Conservation (phyloP, 1,140 invertebrate genomes). For the Sesamia nonagrioides region DNA sequence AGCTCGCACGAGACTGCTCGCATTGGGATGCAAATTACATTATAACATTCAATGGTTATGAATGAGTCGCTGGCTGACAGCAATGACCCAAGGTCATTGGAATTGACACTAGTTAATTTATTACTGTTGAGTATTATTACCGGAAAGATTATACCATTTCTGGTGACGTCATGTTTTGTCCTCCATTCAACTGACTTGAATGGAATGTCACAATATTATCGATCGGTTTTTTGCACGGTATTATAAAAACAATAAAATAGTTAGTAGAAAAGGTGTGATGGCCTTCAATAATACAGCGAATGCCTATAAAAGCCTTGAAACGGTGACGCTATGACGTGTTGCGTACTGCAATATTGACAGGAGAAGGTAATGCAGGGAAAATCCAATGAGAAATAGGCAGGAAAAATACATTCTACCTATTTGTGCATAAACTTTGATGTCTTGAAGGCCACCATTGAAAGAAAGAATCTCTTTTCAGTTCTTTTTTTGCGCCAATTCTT, state of each 20-base stretch:
- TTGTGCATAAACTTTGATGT: no score
- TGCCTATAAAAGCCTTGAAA: background rate
- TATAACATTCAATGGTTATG: constrained; percentile 57
- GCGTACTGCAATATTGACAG: background rate
- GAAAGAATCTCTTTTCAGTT: no score
- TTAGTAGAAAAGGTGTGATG: background rate
- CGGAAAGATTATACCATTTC: background rate
- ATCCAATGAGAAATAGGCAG: background rate
- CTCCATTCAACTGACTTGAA: no score
- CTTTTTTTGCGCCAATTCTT: no score
- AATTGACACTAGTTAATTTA: constrained; percentile 50
- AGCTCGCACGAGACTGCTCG: constrained; percentile 38
- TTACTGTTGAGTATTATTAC: constrained; percentile 24
- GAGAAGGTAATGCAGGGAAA: background rate
- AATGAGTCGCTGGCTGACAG: constrained; percentile 58
- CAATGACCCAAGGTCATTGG: constrained; percentile 58
- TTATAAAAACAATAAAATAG: background rate
- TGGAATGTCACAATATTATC: no score
- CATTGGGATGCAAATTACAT: constrained; percentile 67
- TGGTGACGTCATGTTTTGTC: background rate
- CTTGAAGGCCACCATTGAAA: no score
- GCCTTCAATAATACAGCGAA: background rate
- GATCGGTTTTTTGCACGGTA: no score
- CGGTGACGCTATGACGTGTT: background rate
- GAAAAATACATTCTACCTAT: background rate